phyloP scores from a whole-genome alignment of 2,797 vertebrate genomes.

The Lophotriccus pileatus region DNA sequence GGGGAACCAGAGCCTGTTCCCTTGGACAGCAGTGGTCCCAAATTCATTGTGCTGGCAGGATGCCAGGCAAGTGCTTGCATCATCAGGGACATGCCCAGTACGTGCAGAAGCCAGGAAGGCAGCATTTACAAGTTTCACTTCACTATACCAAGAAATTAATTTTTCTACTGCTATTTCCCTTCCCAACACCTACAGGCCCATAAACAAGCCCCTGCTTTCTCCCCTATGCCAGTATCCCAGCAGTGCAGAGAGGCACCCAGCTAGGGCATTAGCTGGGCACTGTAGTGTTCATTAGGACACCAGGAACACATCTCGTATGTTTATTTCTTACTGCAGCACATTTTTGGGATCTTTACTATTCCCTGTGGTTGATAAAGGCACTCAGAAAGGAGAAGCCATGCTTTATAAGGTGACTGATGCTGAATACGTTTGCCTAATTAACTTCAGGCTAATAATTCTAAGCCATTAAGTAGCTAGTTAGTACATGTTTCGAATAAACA shows the following conservation, averaged over 20 bases:
- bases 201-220: background rate
- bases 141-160: background rate
- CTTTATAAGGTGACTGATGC: conserved; percentile 71
- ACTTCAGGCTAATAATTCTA: conserved; percentile 84
- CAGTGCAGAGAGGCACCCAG: background rate
- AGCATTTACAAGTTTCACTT: background rate
- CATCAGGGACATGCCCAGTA: background rate
- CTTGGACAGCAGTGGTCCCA: background rate
- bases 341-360: background rate
- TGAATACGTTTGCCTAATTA: conserved; percentile 87
- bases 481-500: conserved; percentile 83
- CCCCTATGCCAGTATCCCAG: too few relatives aligned
- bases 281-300: background rate
- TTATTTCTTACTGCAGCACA: background rate
- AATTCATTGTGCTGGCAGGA: background rate
- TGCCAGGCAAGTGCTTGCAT: background rate
- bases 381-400: background rate
- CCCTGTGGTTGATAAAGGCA: background rate
- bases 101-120: background rate
- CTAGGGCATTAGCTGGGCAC: background rate
- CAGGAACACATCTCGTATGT: background rate
- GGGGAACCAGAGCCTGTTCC: background rate
- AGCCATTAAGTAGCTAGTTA: conserved; percentile 92
- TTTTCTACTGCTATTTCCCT: background rate
- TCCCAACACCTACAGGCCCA: background rate